A percentile compares a stretch with the other conserved stretches of the same genome.
phyloP scores from a whole-genome alignment of 2,113 vertebrate genomes.

The Symphodus melops region DNA sequence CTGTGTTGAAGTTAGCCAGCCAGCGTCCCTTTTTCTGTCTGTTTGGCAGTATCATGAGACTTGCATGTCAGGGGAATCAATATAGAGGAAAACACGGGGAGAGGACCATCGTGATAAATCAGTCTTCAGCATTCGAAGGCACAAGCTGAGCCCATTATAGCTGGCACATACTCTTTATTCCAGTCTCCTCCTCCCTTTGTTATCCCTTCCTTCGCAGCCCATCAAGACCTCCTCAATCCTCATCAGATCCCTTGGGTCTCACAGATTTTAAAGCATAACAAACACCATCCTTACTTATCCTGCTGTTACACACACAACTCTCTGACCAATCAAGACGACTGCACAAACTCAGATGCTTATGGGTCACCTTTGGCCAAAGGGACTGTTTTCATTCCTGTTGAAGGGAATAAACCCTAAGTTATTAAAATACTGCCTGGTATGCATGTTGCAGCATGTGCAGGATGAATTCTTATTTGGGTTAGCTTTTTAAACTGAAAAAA shows the following conservation, averaged over 20 bases:
- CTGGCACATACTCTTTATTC: constrained; percentile 52
- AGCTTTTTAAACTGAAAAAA: background rate
- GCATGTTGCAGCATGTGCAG: constrained; percentile 9
- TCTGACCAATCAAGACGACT: constrained; percentile 43
- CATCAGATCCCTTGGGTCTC: background rate
- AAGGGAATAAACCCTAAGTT: background rate
- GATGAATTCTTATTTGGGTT: background rate
- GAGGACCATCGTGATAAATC: constrained; percentile 72
- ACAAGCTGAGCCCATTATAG: constrained; percentile 66
- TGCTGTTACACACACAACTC: constrained; percentile 44
- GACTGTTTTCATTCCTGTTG: background rate
- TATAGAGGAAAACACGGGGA: constrained; percentile 73
- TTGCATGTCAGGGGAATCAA: constrained; percentile 73
- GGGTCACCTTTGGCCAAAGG: constrained; percentile 39
- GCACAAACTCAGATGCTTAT: constrained; percentile 51
- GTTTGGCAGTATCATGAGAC: constrained; percentile 72
- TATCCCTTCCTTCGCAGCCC: constrained; percentile 24
- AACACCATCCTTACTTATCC: constrained; percentile 35
- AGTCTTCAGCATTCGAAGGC: constrained; percentile 60
- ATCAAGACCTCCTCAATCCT: constrained; percentile 15
- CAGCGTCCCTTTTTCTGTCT: constrained; percentile 69
- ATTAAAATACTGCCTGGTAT: constrained; percentile 30
- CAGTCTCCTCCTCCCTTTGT: constrained; percentile 21
- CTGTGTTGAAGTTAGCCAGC: constrained; percentile 62
- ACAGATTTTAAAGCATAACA: constrained; percentile 36